Conservation (phyloP, 2,888 invertebrate species). For the Ornithoptera alexandrae region DNA sequence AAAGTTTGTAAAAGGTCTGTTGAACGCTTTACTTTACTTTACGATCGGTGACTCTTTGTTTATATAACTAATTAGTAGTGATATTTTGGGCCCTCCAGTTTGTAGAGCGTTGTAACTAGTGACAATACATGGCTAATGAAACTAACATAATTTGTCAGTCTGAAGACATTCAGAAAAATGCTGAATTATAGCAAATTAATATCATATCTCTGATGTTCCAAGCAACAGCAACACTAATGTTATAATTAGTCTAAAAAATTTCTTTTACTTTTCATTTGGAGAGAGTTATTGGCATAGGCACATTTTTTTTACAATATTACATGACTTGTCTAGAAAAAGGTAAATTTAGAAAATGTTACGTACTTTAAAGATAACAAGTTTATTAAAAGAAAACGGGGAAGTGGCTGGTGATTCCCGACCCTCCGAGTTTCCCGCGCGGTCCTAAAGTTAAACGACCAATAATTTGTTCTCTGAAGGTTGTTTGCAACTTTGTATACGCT, state of each 20-base stretch:
- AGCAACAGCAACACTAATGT: too few relatives aligned
- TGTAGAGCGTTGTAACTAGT: too few relatives aligned
- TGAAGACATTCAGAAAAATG: too few relatives aligned
- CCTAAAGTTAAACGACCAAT: slow-evolving; percentile 29
- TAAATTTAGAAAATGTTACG: background rate
- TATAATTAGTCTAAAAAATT: too few relatives aligned
- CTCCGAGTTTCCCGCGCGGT: slow-evolving; percentile 23
- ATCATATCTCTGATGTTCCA: too few relatives aligned
- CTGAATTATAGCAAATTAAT: too few relatives aligned
- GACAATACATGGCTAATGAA: too few relatives aligned
- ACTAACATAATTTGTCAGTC: too few relatives aligned
- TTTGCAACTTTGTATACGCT: slow-evolving; percentile 31
- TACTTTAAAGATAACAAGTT: slow-evolving; percentile 3
- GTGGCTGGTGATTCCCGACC: slow-evolving; percentile 5
- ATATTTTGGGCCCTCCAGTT: too few relatives aligned
- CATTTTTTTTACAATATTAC: background rate
- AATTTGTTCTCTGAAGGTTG: slow-evolving; percentile 31
- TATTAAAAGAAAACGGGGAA: slow-evolving; percentile 1
- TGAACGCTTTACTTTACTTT: background rate
- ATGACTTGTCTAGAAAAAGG: background rate
- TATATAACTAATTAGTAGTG: too few relatives aligned
- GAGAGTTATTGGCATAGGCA: too few relatives aligned
- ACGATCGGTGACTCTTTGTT: background rate
- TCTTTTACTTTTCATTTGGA: too few relatives aligned
- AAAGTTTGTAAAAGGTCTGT: background rate